These are phyloP conservation scores for Eremobia ochroleuca DNA, from an alignment of 2,888 invertebrate species.

Conservation along the genomic window DNA sequence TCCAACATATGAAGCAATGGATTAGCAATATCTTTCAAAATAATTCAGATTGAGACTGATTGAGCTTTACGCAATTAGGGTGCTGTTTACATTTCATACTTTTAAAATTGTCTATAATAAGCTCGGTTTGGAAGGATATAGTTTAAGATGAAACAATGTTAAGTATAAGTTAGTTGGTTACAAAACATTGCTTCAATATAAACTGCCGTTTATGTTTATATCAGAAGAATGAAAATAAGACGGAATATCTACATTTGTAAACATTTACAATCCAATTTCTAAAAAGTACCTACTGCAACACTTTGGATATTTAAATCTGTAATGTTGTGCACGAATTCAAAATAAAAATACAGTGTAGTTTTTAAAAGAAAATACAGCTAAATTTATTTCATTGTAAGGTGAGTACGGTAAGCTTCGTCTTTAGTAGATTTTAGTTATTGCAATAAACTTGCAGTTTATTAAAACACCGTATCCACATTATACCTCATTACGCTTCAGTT, in stretches of 20 bases:
- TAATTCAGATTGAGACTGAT: too few relatives aligned
- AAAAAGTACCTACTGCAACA: background rate
- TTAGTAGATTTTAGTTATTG: background rate
- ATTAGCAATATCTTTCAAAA: too few relatives aligned
- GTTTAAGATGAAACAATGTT: background rate
- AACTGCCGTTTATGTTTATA: background rate
- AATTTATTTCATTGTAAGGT: background rate
- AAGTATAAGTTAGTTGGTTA: background rate
- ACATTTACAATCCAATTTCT: background rate
- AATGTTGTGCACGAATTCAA: background rate
- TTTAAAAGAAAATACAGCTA: too few relatives aligned
- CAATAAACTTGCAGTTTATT: constrained; percentile 9
- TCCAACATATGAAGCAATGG: too few relatives aligned
- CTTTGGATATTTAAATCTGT: background rate
- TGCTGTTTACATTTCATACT: background rate
- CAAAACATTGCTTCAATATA: background rate
- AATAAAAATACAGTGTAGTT: background rate
- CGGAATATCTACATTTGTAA: background rate
- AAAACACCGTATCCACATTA: constrained; percentile 28
- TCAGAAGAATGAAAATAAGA: background rate
- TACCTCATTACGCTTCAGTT: constrained; percentile 16
- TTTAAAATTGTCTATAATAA: background rate
- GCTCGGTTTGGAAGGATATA: background rate
- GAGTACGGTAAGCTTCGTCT: background rate
- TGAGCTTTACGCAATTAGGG: too few relatives aligned